Conservation (phyloP, 37 sponge, comb jelly and placozoan species). For the Chondrosia reniformis region DNA sequence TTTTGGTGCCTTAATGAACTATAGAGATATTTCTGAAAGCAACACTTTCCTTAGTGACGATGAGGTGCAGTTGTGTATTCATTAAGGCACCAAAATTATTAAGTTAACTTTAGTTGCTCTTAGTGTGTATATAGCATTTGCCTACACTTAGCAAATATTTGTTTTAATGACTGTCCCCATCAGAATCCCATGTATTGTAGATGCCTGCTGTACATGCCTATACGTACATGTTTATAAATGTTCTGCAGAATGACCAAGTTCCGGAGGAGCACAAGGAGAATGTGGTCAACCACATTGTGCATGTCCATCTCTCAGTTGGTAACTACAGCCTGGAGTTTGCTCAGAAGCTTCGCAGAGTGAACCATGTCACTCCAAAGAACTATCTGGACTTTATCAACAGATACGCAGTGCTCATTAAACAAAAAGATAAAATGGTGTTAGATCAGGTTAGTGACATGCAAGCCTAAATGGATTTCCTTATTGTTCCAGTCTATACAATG, state of each 20-base stretch:
- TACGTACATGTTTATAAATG: no score
- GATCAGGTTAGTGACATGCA: slow-evolving; percentile 45
- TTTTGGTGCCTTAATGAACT: no score
- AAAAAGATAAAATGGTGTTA: slow-evolving; percentile 87
- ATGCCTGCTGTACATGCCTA: no score
- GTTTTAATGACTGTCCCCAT: no score
- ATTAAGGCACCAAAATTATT: no score
- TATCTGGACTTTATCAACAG: slow-evolving; percentile 96
- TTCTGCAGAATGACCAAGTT: slow-evolving; percentile 71
- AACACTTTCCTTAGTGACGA: no score
- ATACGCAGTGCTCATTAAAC: slow-evolving; percentile 76
- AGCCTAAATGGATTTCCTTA: neutral
- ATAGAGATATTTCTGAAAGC: no score
- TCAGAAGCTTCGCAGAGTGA: slow-evolving; percentile 88
- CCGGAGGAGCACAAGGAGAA: slow-evolving; percentile 64
- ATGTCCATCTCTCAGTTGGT: slow-evolving; percentile 90
- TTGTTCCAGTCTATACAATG: neutral
- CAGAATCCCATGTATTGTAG: no score
- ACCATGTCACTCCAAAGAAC: slow-evolving; percentile 99
- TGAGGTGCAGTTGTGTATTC: no score
- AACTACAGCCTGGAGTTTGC: slow-evolving; percentile 77
- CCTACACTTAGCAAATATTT: no score
- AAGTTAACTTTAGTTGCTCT: no score
- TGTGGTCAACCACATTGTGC: slow-evolving; percentile 92
- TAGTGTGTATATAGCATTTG: no score